These are phyloP conservation scores for Spodoptera frugiperda DNA, from an alignment of 1,140 invertebrate genomes.

Conservation along the genomic window DNA sequence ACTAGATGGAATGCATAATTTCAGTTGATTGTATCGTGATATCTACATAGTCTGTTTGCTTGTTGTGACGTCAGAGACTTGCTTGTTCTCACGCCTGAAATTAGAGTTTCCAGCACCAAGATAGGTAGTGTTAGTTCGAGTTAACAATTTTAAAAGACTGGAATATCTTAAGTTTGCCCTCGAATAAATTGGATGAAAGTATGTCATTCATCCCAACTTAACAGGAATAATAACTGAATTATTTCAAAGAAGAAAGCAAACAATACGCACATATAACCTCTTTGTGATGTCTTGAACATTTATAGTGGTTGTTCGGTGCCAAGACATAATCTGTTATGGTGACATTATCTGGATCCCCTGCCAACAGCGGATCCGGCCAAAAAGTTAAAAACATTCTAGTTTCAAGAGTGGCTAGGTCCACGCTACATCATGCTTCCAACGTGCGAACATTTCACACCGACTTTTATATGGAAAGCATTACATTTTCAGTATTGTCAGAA, in stretches of 20 bases:
- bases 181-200: too few relatives aligned
- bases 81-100: not conserved
- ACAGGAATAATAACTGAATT: slow-evolving; percentile 28
- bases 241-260: slow-evolving; percentile 47
- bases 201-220: not conserved
- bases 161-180: too few relatives aligned
- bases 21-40: slow-evolving; percentile 41
- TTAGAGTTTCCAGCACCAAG: too few relatives aligned
- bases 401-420: slow-evolving; percentile 58
- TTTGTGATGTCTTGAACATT: slow-evolving; percentile 66
- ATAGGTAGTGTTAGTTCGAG: too few relatives aligned
- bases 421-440: slow-evolving; percentile 26
- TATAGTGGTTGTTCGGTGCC: slow-evolving; percentile 65
- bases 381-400: slow-evolving; percentile 68
- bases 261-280: slow-evolving; percentile 63
- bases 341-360: slow-evolving; percentile 79
- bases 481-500: not conserved
- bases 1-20: slow-evolving; percentile 43
- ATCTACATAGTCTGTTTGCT: slow-evolving; percentile 31
- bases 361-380: slow-evolving; percentile 73
- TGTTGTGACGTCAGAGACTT: slow-evolving; percentile 1
- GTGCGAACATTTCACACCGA: slow-evolving; percentile 11
- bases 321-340: slow-evolving; percentile 84
- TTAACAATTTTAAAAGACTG: not conserved
- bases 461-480: not conserved